Percentiles rank a stretch among this genome's conserved stretches.
phyloP scores from a whole-genome alignment of 2,113 vertebrate species.

The Ginglymostoma cirratum region DNA sequence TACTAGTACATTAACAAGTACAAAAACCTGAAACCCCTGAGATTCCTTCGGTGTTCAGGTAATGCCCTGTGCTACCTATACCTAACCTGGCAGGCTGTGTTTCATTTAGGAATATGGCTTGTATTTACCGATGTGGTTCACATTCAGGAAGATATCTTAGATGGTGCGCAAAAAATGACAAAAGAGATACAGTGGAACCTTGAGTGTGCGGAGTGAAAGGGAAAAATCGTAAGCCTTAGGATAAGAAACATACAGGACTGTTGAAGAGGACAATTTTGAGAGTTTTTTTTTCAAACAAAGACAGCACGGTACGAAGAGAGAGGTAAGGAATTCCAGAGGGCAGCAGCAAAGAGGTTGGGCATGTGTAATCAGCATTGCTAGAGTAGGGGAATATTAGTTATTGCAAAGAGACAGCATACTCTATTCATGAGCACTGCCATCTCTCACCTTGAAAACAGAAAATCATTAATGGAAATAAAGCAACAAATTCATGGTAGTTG shows the following conservation, averaged over 20 bases:
- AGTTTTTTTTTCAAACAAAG: background rate
- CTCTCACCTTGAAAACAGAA: conserved; percentile 8
- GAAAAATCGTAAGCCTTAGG: background rate
- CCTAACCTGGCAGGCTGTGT: background rate
- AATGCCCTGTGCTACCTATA: background rate
- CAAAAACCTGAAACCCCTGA: background rate
- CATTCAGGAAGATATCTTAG: background rate
- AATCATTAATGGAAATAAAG: conserved; percentile 32
- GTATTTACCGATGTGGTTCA: background rate
- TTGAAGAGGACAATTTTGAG: background rate
- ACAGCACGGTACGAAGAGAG: background rate
- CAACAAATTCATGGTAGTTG: conserved; percentile 14
- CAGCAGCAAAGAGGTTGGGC: background rate
- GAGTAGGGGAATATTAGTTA: background rate
- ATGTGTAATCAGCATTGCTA: background rate
- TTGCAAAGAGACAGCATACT: background rate
- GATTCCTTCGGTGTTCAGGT: too few relatives aligned
- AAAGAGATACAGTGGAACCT: background rate
- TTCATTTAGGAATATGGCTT: background rate
- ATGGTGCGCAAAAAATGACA: background rate
- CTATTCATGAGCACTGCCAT: background rate
- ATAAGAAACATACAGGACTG: background rate
- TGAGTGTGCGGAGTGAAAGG: background rate
- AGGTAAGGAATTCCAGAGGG: background rate
- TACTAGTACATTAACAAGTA: background rate